Percentiles rank a stretch among this genome's conserved stretches.
These are phyloP conservation scores for Patella depressa DNA, from an alignment of 2,888 invertebrate species.

Conservation along the genomic window DNA sequence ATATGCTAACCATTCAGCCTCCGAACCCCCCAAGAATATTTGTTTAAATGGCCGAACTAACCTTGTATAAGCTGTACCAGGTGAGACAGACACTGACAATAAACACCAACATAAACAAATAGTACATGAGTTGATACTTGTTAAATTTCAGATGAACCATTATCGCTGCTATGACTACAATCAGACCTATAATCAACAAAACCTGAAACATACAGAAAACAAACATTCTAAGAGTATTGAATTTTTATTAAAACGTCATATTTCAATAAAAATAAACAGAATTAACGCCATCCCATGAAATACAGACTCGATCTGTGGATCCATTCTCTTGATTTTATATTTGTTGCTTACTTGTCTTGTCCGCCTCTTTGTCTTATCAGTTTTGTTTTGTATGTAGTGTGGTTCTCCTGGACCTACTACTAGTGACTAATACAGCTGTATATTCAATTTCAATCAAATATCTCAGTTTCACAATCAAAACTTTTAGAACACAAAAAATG, in stretches of 20 bases:
- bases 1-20: too few species aligned
- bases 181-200: not conserved
- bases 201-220: not conserved
- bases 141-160: conserved; percentile 7
- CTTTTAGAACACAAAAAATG: too few species aligned
- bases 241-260: not conserved
- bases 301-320: not conserved
- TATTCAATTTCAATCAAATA: too few species aligned
- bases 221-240: not conserved
- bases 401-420: too few species aligned
- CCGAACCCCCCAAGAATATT: too few species aligned
- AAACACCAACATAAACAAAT: conserved; percentile 16
- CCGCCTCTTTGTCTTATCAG: too few species aligned
- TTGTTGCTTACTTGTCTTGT: not conserved
- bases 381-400: too few species aligned
- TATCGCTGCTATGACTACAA: not conserved
- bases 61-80: conserved; percentile 30
- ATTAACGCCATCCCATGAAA: not conserved
- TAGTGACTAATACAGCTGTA: too few species aligned
- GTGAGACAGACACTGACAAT: conserved; percentile 18
- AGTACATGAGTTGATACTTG: not conserved
- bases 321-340: not conserved
- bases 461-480: too few species aligned
- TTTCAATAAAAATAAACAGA: not conserved
- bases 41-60: not conserved